Evolutionary conservation across 2,888 invertebrate species (phyloP).

Genomic region (Spodoptera picta): DNA sequence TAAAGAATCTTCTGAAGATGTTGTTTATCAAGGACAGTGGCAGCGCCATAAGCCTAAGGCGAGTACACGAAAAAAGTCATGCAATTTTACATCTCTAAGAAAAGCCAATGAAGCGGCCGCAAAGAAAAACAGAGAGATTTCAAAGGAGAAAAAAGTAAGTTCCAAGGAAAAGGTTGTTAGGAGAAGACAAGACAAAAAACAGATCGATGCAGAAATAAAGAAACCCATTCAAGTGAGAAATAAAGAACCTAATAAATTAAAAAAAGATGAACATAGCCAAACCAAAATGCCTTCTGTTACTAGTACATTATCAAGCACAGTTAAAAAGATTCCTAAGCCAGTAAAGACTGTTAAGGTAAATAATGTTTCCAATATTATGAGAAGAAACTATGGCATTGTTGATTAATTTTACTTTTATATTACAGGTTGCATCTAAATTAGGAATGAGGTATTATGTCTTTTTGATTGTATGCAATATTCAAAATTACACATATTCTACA

Average conservation of each 20-base stretch:
- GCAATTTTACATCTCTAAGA: constrained; percentile 48
- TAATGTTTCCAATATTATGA: background rate
- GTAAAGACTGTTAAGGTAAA: constrained; percentile 63
- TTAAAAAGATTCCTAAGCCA: constrained; percentile 34
- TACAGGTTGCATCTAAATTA: constrained; percentile 71
- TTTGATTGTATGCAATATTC: background rate
- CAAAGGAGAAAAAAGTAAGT: constrained; percentile 41
- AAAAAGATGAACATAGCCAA: constrained; percentile 14
- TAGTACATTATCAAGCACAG: constrained; percentile 24
- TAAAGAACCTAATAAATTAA: constrained; percentile 20
- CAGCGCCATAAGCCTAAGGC: constrained; percentile 65
- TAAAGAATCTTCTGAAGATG: constrained; percentile 74
- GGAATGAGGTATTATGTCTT: constrained; percentile 61
- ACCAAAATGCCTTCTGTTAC: constrained; percentile 10
- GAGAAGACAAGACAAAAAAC: constrained; percentile 36
- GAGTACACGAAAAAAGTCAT: constrained; percentile 56
- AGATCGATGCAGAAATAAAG: constrained; percentile 19
- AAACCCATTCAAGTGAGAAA: constrained; percentile 22
- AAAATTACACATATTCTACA: constrained; percentile 4
- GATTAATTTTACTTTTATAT: constrained; percentile 42
- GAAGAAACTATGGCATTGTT: background rate
- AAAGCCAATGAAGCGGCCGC: constrained; percentile 46
- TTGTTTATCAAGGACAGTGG: constrained; percentile 83
- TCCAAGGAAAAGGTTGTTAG: constrained; percentile 52
- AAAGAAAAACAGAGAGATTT: constrained; percentile 48